Evolutionary conservation across 2,888 invertebrate species (phyloP).

Genomic region (Callimorpha dominula): DNA sequence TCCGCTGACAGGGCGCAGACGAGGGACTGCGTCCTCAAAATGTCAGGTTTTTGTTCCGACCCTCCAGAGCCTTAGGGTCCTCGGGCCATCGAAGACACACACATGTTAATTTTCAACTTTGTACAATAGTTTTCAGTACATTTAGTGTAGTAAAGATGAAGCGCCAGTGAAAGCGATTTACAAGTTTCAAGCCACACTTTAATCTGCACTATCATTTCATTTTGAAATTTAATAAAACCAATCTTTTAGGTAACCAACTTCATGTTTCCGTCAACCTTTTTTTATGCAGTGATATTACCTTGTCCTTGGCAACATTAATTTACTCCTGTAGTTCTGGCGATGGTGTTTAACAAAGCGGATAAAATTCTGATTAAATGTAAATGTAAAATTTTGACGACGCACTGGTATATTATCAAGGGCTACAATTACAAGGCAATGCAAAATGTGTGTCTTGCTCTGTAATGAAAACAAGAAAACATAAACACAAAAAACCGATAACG

Average conservation of each 20-base stretch:
- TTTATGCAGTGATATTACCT: neutral
- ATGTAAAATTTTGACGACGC: neutral
- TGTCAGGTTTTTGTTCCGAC: slow-evolving; percentile 42
- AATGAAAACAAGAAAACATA: no score
- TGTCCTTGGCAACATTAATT: neutral
- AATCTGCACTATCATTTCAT: neutral
- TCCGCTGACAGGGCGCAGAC: slow-evolving; percentile 36
- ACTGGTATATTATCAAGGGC: neutral
- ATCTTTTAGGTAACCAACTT: neutral
- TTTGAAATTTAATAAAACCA: neutral
- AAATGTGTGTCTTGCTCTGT: no score
- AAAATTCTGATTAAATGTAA: neutral
- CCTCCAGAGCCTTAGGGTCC: slow-evolving; percentile 13
- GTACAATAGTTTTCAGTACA: slow-evolving; percentile 29
- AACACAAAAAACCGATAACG: no score
- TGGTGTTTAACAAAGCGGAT: neutral
- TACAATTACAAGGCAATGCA: no score
- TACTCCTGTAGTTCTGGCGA: neutral
- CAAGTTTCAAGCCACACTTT: neutral
- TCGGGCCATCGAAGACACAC: slow-evolving; percentile 40
- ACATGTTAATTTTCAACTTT: slow-evolving; percentile 50
- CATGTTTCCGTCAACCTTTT: neutral
- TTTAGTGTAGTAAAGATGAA: slow-evolving; percentile 25
- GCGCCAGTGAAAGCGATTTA: slow-evolving; percentile 11
- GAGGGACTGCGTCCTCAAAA: slow-evolving; percentile 36